These are phyloP conservation scores for Elgaria multicarinata DNA, from an alignment of 2,113 vertebrate species.

Conservation along the genomic window DNA sequence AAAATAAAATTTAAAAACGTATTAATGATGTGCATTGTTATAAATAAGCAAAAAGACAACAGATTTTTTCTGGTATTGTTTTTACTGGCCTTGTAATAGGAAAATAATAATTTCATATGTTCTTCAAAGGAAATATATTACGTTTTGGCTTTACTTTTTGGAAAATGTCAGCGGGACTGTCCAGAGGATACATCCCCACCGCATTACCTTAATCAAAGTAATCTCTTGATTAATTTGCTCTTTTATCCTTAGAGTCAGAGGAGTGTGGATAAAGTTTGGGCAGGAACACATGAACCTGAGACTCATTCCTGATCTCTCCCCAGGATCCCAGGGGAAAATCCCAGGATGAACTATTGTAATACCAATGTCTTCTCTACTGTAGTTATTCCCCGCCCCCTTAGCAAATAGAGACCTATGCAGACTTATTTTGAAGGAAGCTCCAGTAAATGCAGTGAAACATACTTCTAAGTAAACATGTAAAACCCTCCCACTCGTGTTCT, in stretches of 20 bases:
- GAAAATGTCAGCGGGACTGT: not conserved
- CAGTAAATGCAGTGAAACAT: not conserved
- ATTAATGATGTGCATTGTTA: conserved; percentile 33
- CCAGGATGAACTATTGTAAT: not conserved
- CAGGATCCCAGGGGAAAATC: not conserved
- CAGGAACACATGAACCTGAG: not conserved
- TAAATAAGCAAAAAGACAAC: conserved; percentile 45
- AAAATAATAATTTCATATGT: conserved; percentile 32
- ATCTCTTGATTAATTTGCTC: not conserved
- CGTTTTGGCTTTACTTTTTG: not conserved
- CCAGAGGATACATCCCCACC: not conserved
- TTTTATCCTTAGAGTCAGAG: not conserved
- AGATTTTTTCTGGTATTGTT: not conserved
- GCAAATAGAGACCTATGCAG: not conserved
- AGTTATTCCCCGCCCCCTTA: not conserved
- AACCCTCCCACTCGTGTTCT: too few species aligned
- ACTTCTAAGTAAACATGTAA: not conserved
- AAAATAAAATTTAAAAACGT: too few species aligned
- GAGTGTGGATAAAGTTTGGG: not conserved
- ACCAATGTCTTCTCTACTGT: not conserved
- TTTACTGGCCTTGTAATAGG: conserved; percentile 29
- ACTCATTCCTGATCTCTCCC: not conserved
- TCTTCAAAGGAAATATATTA: conserved; percentile 8
- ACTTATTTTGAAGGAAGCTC: not conserved
- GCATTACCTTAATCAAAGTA: not conserved